Conservation (phyloP, 1,140 invertebrate genomes). For the Hycleus phaleratus region DNA sequence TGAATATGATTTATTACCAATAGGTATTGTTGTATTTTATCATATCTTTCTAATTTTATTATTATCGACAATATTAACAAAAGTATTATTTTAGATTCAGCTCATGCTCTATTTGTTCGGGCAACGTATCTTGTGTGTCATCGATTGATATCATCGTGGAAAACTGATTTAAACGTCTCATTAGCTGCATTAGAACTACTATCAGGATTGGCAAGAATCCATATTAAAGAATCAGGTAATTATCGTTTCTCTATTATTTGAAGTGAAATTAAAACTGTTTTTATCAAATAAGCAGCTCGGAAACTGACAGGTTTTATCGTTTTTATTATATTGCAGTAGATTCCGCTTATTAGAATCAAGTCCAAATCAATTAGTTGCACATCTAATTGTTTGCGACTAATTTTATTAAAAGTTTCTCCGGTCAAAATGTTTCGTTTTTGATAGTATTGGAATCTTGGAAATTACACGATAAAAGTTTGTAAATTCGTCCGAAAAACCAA, state of each 20-base stretch:
- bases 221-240: constrained; percentile 76
- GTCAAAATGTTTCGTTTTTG: too few relatives aligned
- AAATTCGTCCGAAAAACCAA: too few relatives aligned
- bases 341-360: too few relatives aligned
- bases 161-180: constrained; percentile 89
- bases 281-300: constrained; percentile 23
- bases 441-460: too few relatives aligned
- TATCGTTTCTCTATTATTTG: background rate
- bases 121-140: constrained; percentile 91
- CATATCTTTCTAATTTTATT: background rate
- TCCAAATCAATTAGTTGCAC: too few relatives aligned
- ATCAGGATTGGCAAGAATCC: constrained; percentile 77
- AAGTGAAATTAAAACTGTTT: background rate
- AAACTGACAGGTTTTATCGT: constrained; percentile 26
- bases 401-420: too few relatives aligned
- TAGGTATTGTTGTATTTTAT: constrained; percentile 29
- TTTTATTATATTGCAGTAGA: too few relatives aligned
- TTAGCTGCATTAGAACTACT: constrained; percentile 88
- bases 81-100: constrained; percentile 53
- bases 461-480: too few relatives aligned
- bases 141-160: constrained; percentile 91
- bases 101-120: constrained; percentile 79
- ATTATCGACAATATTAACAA: background rate
- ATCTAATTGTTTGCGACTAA: too few relatives aligned
- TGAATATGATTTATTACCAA: constrained; percentile 27